A percentile compares a stretch with the other conserved stretches of the same genome.
These are phyloP conservation scores for Hypsopygia costalis DNA, from an alignment of 2,888 invertebrate species.

Conservation along the genomic window DNA sequence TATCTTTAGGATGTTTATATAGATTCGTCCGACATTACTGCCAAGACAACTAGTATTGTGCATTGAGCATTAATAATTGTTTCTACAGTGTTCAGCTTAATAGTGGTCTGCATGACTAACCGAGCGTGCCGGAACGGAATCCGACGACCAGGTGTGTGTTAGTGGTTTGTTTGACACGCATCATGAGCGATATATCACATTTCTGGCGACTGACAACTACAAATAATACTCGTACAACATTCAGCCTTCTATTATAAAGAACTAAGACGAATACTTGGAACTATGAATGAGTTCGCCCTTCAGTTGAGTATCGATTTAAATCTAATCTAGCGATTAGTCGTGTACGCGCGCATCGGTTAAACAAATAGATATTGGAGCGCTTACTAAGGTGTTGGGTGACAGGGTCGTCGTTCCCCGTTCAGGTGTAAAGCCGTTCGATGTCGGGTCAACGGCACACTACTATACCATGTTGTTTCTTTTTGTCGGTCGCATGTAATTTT, in stretches of 20 bases:
- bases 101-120: conserved; percentile 20
- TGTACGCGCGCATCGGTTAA: too few relatives aligned
- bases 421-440: conserved; percentile 23
- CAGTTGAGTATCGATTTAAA: too few relatives aligned
- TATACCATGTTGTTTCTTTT: conserved; percentile 30
- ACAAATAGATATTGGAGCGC: neutral
- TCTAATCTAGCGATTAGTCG: too few relatives aligned
- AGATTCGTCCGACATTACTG: conserved; percentile 6
- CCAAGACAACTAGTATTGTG: conserved; percentile 15
- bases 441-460: conserved; percentile 45
- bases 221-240: too few relatives aligned
- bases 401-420: conserved; percentile 25
- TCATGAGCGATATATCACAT: conserved; percentile 8
- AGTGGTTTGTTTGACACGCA: conserved; percentile 11
- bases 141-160: conserved; percentile 17
- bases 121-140: conserved; percentile 21
- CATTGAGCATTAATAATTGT: conserved; percentile 16
- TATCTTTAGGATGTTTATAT: too few relatives aligned
- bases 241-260: too few relatives aligned
- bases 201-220: neutral
- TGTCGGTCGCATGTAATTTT: conserved; percentile 29
- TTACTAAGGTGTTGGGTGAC: conserved; percentile 7
- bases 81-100: conserved; percentile 13
- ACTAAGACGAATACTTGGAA: too few relatives aligned
- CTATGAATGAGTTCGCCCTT: too few relatives aligned